Evolutionary conservation across 2,888 invertebrate genomes (phyloP), one percentile per base, ranked within the genome.

Genomic region (Malacosoma neustria): DNA sequence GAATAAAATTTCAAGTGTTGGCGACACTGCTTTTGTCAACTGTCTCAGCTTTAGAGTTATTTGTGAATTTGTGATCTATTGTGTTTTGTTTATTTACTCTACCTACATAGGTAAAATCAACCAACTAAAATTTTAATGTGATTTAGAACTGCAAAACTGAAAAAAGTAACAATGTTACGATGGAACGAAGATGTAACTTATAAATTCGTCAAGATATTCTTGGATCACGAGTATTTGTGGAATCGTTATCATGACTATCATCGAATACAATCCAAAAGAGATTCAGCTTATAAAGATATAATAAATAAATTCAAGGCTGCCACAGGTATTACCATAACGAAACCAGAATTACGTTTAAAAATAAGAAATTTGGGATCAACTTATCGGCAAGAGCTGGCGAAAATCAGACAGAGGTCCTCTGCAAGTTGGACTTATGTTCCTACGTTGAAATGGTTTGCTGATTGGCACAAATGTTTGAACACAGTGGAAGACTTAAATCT

Each of bases 171-270:
- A n/a, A 22, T 22, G 22, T 9, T 22, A 77, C 62, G 72, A 56
- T 86, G 84, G 81, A 67, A 71, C 36, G 85, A 87, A 50, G 62
- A 62, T 4, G 72, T 74, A 45, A 87, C 87, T 2, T 64, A 63
- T 34, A 61, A 70, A 42, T 85, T 87, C 45, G 84, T 87, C 1
- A 77, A 77, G 64, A 50, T 80, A 39, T 87, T 86, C 52, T 48
- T 79, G 38, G 65, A 61, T 30, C 61, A 81, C 34, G 72, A 79
- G 50, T 65, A 65, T 37, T 52, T 87, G 30, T 87, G 86, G 86
- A 77, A 87, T 47, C 51, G 63, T 1, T 59, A 65, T 37, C 66
- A 74, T 38, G 49, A 61, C 11, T 54, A 60, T n/a, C 81, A 87
- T 45, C 79, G 70, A 52, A 42, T 65, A 14, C 71, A 69, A 46